phyloP scores from a whole-genome alignment of 1,140 invertebrate genomes.

The Ridgeia piscesae region DNA sequence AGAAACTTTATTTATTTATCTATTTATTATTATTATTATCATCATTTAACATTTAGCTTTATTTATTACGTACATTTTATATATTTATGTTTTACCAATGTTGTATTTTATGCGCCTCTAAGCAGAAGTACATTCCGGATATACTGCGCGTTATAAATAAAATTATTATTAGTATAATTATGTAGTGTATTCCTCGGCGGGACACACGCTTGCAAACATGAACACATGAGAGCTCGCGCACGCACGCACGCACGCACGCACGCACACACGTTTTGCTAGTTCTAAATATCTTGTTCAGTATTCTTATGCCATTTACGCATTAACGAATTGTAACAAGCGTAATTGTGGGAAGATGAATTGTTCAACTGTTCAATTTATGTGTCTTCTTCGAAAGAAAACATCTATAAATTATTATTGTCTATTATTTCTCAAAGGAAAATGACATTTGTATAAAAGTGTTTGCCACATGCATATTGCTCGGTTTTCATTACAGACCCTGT shows the following conservation, averaged over 20 bases:
- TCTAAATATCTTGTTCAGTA: not conserved
- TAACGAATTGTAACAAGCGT: too few relatives aligned
- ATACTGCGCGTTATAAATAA: too few relatives aligned
- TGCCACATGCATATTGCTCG: not conserved
- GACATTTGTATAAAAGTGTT: not conserved
- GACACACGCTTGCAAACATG: not conserved
- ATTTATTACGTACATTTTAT: too few relatives aligned
- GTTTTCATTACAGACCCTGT: not conserved
- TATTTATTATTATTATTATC: too few relatives aligned
- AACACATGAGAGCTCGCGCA: not conserved
- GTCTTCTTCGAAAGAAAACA: not conserved
- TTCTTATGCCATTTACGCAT: too few relatives aligned
- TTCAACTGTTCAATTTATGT: not conserved
- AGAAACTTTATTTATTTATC: too few relatives aligned
- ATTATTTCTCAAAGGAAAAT: not conserved
- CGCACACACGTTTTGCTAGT: not conserved
- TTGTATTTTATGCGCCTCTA: too few relatives aligned
- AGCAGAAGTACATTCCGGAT: too few relatives aligned
- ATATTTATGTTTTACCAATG: too few relatives aligned
- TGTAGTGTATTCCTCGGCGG: not conserved
- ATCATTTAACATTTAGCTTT: too few relatives aligned
- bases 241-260: not conserved
- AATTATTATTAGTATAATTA: too few relatives aligned
- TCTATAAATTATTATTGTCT: not conserved
- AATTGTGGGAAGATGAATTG: not conserved